Evolutionary conservation across 1,140 invertebrate species (phyloP).

Genomic region (Drosophila hydei): DNA sequence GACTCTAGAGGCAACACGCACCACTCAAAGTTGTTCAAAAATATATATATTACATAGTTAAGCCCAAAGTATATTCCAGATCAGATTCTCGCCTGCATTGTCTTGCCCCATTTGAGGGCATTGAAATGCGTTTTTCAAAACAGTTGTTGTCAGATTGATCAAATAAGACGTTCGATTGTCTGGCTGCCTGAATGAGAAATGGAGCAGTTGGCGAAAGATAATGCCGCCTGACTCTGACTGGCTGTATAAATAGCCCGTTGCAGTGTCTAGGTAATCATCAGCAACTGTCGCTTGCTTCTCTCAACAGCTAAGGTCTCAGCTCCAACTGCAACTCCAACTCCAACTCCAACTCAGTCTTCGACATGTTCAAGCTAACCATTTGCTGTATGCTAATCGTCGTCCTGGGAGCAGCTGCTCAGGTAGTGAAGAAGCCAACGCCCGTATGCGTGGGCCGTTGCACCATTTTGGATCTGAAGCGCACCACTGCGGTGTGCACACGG

Average conservation of each 20-base stretch:
- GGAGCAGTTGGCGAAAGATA: neutral
- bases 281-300: slow-evolving; percentile 15
- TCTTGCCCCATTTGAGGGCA: too few species aligned
- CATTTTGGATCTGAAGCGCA: slow-evolving; percentile 8
- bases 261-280: slow-evolving; percentile 10
- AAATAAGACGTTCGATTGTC: too few species aligned
- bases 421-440: neutral
- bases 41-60: too few species aligned
- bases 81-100: too few species aligned
- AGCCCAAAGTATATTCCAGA: neutral
- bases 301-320: too few species aligned
- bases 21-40: too few species aligned
- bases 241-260: slow-evolving; percentile 23
- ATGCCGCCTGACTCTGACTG: neutral
- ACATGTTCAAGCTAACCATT: slow-evolving; percentile 51
- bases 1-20: too few species aligned
- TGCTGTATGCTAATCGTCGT: slow-evolving; percentile 34
- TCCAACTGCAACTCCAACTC: slow-evolving; percentile 11
- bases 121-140: too few species aligned
- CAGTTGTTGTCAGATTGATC: too few species aligned
- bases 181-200: neutral
- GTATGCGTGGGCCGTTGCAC: slow-evolving; percentile 49
- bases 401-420: slow-evolving; percentile 38
- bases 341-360: slow-evolving; percentile 10
- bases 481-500: slow-evolving; percentile 41